Base-by-base conservation (phyloP, 2,113 vertebrate genomes). In the Chamaea fasciata region DNA sequence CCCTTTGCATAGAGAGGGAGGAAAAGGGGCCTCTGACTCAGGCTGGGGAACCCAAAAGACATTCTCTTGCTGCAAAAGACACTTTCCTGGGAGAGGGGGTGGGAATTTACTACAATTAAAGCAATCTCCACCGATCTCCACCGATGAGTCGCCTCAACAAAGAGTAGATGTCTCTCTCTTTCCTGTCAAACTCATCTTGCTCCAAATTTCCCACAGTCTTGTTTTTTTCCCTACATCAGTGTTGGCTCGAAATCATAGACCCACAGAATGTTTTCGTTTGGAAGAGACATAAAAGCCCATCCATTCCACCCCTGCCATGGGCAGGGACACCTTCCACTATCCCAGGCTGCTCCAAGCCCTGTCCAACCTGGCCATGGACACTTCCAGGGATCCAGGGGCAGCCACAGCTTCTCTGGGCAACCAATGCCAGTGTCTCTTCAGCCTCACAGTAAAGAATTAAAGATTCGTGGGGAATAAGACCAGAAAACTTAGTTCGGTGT, bases 281-380 rank as follows among this genome's bases (percentile, higher is more conserved):
- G 46, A 57, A 64, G 17, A 11, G 35, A 64, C 7, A 7, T 71
- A 14, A 64, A 73, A 64, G 24, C 9, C 18, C n/a, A 53, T 12
- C 27, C 3, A 33, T 46, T 7, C 68, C 11, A 46, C 5, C 13
- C 13, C 30, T 49, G 37, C 33, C 42, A 14, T 21, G 68, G 27
- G 4, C 44, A 82, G n/a, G 24, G 39, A 39, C 46, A 52, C 15
- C 5, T 82, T 5, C 39, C 33, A 30, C 13, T 10, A 0, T 2
- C 23, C 15, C 60, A 74, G 33, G 53, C 0, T 75, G 33, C 9
- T 60, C 77, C 53, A 8, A 75, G 15, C 7, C 53, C 10, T 0
- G 0, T 67, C 53, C 39, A 67, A 0, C 16, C 53, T 53, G 52
- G 22, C 22, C 33, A 22, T 15, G 69, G 24, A 0, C 28, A n/a